A percentile compares a stretch with the other conserved stretches of the same genome.
Conservation (phyloP, 2,113 vertebrate genomes). For the Microtus richardsoni region DNA sequence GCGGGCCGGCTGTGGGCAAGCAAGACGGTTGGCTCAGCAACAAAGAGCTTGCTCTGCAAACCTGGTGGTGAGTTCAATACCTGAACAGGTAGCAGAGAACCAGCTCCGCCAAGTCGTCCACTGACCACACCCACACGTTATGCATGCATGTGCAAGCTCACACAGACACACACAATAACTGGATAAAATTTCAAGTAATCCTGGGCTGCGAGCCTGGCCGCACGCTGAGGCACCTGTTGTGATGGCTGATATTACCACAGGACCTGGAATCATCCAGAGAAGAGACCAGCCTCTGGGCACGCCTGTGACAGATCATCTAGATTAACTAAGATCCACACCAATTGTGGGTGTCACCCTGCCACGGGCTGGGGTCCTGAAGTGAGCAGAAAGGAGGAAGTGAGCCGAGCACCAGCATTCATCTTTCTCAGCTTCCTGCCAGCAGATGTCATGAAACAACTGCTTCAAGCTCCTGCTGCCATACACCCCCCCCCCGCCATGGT, state of each 20-base stretch:
- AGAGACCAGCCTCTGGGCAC: neutral
- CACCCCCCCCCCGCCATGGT: rapidly evolving
- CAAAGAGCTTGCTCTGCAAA: neutral
- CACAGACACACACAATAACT: neutral
- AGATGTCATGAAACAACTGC: neutral
- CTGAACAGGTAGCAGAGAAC: neutral
- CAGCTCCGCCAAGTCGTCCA: neutral
- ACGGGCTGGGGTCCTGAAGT: neutral
- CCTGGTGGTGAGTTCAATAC: neutral
- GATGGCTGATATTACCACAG: neutral
- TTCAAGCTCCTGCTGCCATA: neutral
- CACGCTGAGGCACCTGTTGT: neutral
- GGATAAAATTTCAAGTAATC: neutral
- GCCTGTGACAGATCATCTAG: neutral
- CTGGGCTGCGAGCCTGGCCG: neutral
- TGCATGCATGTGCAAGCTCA: neutral
- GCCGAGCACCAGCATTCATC: neutral
- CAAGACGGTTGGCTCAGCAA: neutral
- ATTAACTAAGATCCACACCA: neutral
- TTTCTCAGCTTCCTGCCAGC: neutral
- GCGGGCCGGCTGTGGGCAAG: too few relatives aligned
- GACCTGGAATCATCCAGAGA: neutral
- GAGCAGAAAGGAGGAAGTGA: neutral
- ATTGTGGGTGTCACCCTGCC: neutral
- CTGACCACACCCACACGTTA: neutral